phyloP scores from a whole-genome alignment of 2,888 invertebrate genomes.

The Clepsis dumicolana region DNA sequence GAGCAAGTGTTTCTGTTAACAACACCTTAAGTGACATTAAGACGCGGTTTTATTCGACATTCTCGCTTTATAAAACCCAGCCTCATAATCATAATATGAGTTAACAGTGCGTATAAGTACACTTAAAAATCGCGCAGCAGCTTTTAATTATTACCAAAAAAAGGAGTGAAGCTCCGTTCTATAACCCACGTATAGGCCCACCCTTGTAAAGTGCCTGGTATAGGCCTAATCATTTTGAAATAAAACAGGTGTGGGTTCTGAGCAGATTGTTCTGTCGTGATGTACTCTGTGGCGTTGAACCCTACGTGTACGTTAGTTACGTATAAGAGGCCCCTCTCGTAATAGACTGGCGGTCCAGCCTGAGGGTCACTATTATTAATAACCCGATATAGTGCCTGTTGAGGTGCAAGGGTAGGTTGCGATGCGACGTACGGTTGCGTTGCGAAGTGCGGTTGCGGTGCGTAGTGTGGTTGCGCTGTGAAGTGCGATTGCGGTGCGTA shows the following conservation, averaged over 20 bases:
- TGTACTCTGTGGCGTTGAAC: neutral
- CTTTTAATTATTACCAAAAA: neutral
- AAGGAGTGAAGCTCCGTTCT: slow-evolving; percentile 12
- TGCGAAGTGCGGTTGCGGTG: neutral
- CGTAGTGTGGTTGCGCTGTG: neutral
- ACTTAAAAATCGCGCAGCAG: neutral
- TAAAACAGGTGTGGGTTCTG: neutral
- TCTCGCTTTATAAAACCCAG: neutral
- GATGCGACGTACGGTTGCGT: neutral
- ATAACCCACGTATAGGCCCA: slow-evolving; percentile 22
- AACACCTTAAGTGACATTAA: too few species aligned
- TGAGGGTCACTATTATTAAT: neutral
- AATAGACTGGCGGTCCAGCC: neutral
- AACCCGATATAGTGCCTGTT: neutral
- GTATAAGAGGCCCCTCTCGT: neutral
- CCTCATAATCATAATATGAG: neutral
- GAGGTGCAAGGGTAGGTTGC: neutral
- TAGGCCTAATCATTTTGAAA: slow-evolving; percentile 13
- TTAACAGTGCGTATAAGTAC: neutral
- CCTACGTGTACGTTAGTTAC: neutral
- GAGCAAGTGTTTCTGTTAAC: neutral
- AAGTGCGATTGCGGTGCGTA: too few species aligned
- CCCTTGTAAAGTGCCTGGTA: neutral
- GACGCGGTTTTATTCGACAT: too few species aligned
- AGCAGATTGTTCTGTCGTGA: neutral